Evolutionary conservation across 2,888 invertebrate genomes (phyloP), one percentile per base, ranked within the genome.

Genomic region (Autographa pulchrina): DNA sequence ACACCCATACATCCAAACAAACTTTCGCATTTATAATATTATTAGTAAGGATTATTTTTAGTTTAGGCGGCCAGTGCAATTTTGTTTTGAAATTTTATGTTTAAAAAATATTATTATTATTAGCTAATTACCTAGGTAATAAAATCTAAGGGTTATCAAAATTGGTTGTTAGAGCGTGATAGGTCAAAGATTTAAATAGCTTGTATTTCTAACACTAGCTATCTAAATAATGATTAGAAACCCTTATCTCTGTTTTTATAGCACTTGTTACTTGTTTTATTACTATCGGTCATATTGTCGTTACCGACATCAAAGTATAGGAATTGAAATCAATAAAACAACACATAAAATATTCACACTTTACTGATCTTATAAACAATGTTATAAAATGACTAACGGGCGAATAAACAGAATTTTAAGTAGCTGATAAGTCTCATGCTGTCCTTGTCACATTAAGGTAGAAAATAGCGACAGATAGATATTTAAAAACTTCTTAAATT

Each of bases 251-350:
- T 14, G 43, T 43, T 16, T 43, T 2, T 16, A 16, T 16, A 43
- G 5, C 43, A 43, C 43, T 43, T 43, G 43, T 38, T 11, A 11
- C 11, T 38, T 11, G 38, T 38, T 38, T 38, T 16, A 43, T 43
- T 43, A 43, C 14, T 43, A 43, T 43, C 43, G 14, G 43, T 43
- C 43, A 43, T 11, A 2, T 38, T 38, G 48, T n/a, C 48, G n/a
- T n/a, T 8, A 2, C 20, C 18, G 8, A n/a, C 52, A 52, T 54
- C 60, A 59, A 56, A 3, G 9, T 35, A 20, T 43, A 63, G 6
- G 60, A 16, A 43, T 58, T n/a, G 5, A 9, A 8, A 52, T 31
- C 25, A 67, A 67, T 68, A 75, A 71, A 76, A 72, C 72, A 52
- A 58, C 5, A 18, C 4, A 2, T 38, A 31, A 62, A 62, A 48